Percentiles rank a stretch among this genome's conserved stretches.
phyloP scores from a whole-genome alignment of 2,888 invertebrate species.

The Tortricodes alternella region DNA sequence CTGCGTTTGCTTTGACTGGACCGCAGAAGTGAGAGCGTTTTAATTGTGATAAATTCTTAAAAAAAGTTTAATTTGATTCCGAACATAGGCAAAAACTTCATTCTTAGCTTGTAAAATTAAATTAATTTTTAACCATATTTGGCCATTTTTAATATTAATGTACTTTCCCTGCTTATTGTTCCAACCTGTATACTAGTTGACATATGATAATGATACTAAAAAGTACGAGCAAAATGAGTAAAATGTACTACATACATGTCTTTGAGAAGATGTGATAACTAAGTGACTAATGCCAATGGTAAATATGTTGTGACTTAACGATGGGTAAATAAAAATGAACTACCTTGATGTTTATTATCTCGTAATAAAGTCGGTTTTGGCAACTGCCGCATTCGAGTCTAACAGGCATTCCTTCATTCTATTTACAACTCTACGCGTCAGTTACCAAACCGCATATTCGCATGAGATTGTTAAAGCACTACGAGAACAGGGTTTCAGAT shows the following conservation, averaged over 20 bases:
- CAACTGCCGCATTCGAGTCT: constrained; percentile 22
- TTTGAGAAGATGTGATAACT: neutral
- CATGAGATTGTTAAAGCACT: constrained; percentile 32
- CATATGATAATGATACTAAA: too few species aligned
- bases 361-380: constrained; percentile 15
- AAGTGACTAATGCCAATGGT: neutral
- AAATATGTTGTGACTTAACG: neutral
- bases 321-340: neutral
- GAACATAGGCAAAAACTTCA: too few species aligned
- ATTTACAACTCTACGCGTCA: constrained; percentile 42
- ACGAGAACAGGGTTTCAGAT: neutral
- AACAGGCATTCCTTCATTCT: constrained; percentile 30
- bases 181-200: too few species aligned
- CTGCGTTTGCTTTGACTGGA: too few species aligned
- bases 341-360: constrained; percentile 10
- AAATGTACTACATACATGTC: neutral
- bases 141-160: too few species aligned
- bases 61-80: too few species aligned
- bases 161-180: too few species aligned
- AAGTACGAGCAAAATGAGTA: neutral
- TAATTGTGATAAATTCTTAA: too few species aligned
- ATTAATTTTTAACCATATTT: too few species aligned
- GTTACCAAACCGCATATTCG: constrained; percentile 42
- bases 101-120: too few species aligned
- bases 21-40: too few species aligned